These are phyloP conservation scores for Machimus atricapillus DNA, from an alignment of 2,888 invertebrate species.

Conservation along the genomic window DNA sequence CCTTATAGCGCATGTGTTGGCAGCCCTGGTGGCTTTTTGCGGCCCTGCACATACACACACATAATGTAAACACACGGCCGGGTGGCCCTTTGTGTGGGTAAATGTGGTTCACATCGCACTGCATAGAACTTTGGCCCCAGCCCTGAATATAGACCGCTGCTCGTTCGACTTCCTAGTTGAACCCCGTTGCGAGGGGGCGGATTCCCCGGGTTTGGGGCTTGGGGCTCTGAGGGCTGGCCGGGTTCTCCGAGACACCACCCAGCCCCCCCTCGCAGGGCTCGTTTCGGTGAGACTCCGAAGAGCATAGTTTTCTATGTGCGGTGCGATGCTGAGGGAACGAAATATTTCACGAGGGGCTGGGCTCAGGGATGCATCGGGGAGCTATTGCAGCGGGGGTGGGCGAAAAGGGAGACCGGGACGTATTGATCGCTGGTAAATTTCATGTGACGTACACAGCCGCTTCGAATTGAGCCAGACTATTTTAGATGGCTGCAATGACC, in stretches of 20 bases:
- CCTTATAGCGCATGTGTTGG: constrained; percentile 32
- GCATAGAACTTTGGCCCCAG: constrained; percentile 37
- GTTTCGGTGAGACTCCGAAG: not conserved
- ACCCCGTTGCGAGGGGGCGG: not conserved
- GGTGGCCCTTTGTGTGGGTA: not conserved
- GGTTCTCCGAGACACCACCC: not conserved
- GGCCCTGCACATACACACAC: not conserved
- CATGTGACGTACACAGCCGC: constrained; percentile 12
- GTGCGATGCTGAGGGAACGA: not conserved
- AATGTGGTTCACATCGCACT: constrained; percentile 32
- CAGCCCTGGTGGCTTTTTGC: not conserved
- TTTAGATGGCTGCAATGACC: constrained; percentile 19
- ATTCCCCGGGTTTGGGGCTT: not conserved
- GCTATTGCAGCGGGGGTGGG: not conserved
- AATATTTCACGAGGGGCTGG: not conserved
- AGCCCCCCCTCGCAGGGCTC: not conserved
- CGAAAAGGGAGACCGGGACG: not conserved
- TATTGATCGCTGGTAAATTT: constrained; percentile 30
- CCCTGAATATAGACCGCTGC: constrained; percentile 17
- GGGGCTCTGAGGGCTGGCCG: not conserved
- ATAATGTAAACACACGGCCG: not conserved
- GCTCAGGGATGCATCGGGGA: not conserved
- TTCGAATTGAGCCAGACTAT: constrained; percentile 15
- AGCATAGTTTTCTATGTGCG: constrained; percentile 22
- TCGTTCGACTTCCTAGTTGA: constrained; percentile 29